These are phyloP conservation scores for Girardia tigrina DNA, from an alignment of 2,888 invertebrate species.

Conservation along the genomic window DNA sequence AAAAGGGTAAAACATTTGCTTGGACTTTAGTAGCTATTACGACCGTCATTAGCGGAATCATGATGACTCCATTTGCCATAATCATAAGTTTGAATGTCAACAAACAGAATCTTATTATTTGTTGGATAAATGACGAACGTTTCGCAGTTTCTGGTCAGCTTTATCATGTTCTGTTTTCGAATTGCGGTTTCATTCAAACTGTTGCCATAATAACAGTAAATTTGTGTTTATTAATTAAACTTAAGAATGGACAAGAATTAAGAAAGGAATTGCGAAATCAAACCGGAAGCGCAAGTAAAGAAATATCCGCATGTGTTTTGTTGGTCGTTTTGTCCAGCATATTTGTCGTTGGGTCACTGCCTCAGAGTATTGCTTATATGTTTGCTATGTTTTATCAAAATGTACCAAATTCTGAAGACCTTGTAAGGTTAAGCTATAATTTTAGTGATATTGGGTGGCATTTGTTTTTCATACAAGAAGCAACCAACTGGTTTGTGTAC, in stretches of 20 bases:
- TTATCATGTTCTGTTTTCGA: constrained; percentile 21
- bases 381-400: constrained; percentile 1
- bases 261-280: constrained; percentile 21
- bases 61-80: constrained; percentile 14
- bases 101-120: constrained; percentile 26
- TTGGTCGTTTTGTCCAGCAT: constrained; percentile 33
- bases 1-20: constrained; percentile 7
- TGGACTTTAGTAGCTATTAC: background rate
- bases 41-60: background rate
- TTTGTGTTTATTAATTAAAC: background rate
- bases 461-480: constrained; percentile 35
- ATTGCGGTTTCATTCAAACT: constrained; percentile 31
- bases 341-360: constrained; percentile 31
- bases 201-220: background rate
- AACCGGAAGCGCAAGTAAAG: constrained; percentile 25
- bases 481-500: constrained; percentile 32
- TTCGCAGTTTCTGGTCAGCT: constrained; percentile 10
- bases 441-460: constrained; percentile 33
- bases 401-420: background rate
- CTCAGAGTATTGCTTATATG: constrained; percentile 30
- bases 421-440: background rate
- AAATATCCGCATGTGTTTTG: constrained; percentile 32
- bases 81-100: background rate
- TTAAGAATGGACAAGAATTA: background rate
- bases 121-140: background rate